Base-by-base conservation (phyloP, 2,888 invertebrate species). In the Mesochorus sp. region DNA sequence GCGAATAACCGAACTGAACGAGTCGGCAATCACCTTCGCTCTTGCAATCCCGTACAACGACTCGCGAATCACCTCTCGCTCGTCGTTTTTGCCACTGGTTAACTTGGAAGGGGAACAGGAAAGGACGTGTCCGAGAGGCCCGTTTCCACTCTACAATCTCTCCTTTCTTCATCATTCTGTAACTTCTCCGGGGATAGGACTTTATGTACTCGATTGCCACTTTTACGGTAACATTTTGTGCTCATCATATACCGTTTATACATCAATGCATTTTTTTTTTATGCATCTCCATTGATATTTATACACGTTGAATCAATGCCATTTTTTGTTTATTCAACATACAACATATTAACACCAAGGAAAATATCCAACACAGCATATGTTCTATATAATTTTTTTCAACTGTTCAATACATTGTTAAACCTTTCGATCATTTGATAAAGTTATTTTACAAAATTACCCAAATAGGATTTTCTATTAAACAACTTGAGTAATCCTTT, bases 91-190 rank as follows among this genome's bases (percentile, higher is more conserved):
- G 73, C 61, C 51, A 51, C 39, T 24, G 62, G 37, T 59, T 26
- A 4, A 21, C 57, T 3, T 57, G 66, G 76, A 71, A 76, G 78
- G 80, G 55, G 80, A 76, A 80, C 72, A 72, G 64, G 81, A 81
- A 81, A 79, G 81, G 80, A 81, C 81, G 75, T 77, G 39, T 53
- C 72, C 72, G 57, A 57, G 47, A 78, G 81, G 47, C 81, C 81
- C 76, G 80, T 78, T 81, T 81, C 64, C 80, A 76, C 67, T 62
- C 42, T 26, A 42, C 8, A 8, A 4, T 64, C 26, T 67, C 61
- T 72, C 53, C 51, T 61, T 39, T 53, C 71, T 55, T 62, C n/a
- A 14, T n/a, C n/a, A n/a, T n/a, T 2, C 61, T 31, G 28, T 49
- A 37, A 55, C 44, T 57, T 61, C 66, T 39, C 44, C 61, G 34